Evolutionary conservation across 1,140 invertebrate genomes (phyloP), one percentile per base, ranked within the genome.

Genomic region (Drosophila fuyamai): DNA sequence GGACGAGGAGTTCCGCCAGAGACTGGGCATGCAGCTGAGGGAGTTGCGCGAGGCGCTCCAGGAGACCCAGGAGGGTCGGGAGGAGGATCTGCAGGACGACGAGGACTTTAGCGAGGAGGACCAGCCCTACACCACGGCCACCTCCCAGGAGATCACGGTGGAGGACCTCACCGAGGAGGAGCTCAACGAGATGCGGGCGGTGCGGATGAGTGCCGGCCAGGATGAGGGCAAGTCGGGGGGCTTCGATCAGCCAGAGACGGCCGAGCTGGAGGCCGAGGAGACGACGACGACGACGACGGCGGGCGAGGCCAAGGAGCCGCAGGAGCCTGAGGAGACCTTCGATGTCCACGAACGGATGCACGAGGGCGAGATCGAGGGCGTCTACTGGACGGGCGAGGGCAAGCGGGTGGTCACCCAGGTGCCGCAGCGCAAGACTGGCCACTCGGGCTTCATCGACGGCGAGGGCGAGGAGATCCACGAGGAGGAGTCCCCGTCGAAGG

Each of bases 311-410:
- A 50, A 8, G 38, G 38, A 32, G 8, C 1, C 10, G 9, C 44
- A 13, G 18, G 18, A 47, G 16, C 9, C 18, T 2, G 16, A 35
- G 41, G 55, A 58, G 5, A 10, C 5, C 47, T 1, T 10, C 1
- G n/a, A 14, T 4, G 5, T 36, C 32, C 14, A n/a, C 3, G 43
- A 59, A 5, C 13, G 36, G 2, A 18, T 47, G 5, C 16, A n/a
- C 16, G 50, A 63, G 5, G 63, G 63, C 12, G 57, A 59, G 8
- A 43, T 55, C 40, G 50, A 63, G 13, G 63, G 63, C 7, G 18
- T 40, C 32, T 66, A 66, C 14, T 66, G 63, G 63, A 66, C 44
- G n/a, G 63, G 63, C 9, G 36, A 66, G 44, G 63, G 63, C 13
- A 18, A 43, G 16, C 2, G 62, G 23, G 14, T 59, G 3, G 55